Base-by-base conservation (phyloP, 2,797 vertebrate genomes). In the Sciurus vulgaris region DNA sequence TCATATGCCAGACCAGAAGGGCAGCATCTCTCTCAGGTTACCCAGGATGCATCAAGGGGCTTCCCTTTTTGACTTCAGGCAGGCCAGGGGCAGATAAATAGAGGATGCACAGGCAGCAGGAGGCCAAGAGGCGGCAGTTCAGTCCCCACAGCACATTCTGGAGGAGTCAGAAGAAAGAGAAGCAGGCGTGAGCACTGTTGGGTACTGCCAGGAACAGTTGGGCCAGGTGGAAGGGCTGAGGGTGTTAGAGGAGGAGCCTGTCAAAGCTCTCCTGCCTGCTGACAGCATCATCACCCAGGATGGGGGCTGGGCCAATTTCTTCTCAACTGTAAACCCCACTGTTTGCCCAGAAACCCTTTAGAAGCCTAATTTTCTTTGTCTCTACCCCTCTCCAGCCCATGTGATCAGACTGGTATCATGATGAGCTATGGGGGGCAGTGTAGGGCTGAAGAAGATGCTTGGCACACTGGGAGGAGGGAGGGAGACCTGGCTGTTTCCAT, bases 141-240 rank as follows among this genome's bases (percentile, higher is more conserved):
- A 89, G 84, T 51, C 59, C 81, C 61, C 41, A 56, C 30, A 63
- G 73, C 89, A 63, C n/a, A 88, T 87, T n/a, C 49, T 44, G 49
- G 69, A 96, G 72, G 79, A 91, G 72, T 24, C n/a, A 54, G 67
- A 41, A 96, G 81, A 63, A 90, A 92, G 59, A 74, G 83, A 83
- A 83, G 49, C 81, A 54, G 76, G 35, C 73, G 7, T 2, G 28
- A 51, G 24, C 59, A 24, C 24, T 61, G 24, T 61, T 61, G 24
- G 24, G 54, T 44, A 1, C 33, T 7, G 49, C 85, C 93, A 91
- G 93, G 85, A 81, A 79, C n/a, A 78, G 78, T 14, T 44, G 69
- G 65, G 70, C 73, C 51, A 47, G 73, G 81, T 38, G 14, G 63
- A 73, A 87, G 61, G 61, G 67, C 70, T 56, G 18, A 28, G 67